Evolutionary conservation across 1,140 invertebrate genomes (phyloP), one percentile per base, ranked within the genome.

Genomic region (Steinernema khuongi): DNA sequence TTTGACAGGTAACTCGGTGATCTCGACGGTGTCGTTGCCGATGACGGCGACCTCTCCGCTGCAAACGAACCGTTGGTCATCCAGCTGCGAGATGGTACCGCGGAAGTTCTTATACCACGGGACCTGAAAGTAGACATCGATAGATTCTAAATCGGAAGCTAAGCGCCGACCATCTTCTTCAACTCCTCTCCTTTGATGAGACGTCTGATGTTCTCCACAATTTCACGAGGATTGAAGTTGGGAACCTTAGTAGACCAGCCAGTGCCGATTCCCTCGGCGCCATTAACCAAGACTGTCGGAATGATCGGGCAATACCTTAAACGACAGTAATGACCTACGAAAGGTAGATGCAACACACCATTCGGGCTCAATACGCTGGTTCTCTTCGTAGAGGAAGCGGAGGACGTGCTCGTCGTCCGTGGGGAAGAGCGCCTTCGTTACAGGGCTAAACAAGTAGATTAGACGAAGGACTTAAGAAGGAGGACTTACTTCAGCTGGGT

Each of bases 201-300:
- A 66, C 88, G 86, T 70, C 90, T 90, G 1, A 99, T 83, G 86
- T 97, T 97, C 28, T 89, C 87, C 28, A 96, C 91, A 72, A 99
- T 91, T 76, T 98, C 94, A 74, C 94, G 87, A 0, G 94, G 93
- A 88, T 98, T 94, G 83, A 94, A 94, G 85, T 97, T 98, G 0
- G 93, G 92, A 83, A 99, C 92, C 86, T 94, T 96, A 0, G 96
- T 99, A 86, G 94, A 95, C 96, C 96, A 99, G 29, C 95, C 96
- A 1, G 96, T 99, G 31, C 96, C 96, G 82, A 99, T 99, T 78
- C 96, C 96, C 79, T 97, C 94, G 67, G 94, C 92, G 17, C 96
- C 96, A 86, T 99, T 99, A 0, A 98, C 92, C 30, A 99, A 87
- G 18, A 98, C 89, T 92, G 96, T 97, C 0, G 96, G 97, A 75